Evolutionary conservation across 2,113 vertebrate genomes (phyloP), one percentile per base, ranked within the genome.

Genomic region (Chaetops frenatus): DNA sequence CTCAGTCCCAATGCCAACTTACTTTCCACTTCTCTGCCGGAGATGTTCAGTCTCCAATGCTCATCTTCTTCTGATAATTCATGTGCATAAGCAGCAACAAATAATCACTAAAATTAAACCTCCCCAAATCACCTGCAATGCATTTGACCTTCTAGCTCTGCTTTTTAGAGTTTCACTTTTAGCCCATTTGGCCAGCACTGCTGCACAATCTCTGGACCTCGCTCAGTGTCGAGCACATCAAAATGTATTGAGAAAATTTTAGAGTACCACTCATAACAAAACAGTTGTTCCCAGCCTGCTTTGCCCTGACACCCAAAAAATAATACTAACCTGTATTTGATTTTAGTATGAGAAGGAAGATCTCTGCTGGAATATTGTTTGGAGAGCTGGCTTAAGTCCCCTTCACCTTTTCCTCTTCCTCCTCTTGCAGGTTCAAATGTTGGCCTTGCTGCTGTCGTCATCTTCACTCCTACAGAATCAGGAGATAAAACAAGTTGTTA

Each of bases 331-430:
- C 99, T 99, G 96, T 99, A 99, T 95, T 99, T 99, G 97, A 99
- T 99, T 97, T 99, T 99, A 44, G 99, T 99, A 91, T 99, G 99
- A 84, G 99, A 99, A 8, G 99, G 99, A 82, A 99, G 98, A 96
- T 99, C 99, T 98, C 99, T 98, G 96, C 99, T 99, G 73, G 99
- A 99, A 91, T 99, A 99, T 25, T 99, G 99, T 50, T 99, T 99
- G 33, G 99, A 99, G 22, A 99, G 97, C 31, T 99, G 99, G 89
- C 99, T 99, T 92, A 99, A 94, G 89, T 99, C 99, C 21, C 99
- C 99, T 97, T 99, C 99, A 87, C 99, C 99, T 98, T 99, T 99
- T 54, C 99, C 99, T 93, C 99, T 98, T 54, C 99, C 99, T 81
- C 99, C 99, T 97, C 99, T 98, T 1, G 99, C 99, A 6, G 99